Conservation (phyloP, 2,113 vertebrate genomes). For the Ciconia boyciana region DNA sequence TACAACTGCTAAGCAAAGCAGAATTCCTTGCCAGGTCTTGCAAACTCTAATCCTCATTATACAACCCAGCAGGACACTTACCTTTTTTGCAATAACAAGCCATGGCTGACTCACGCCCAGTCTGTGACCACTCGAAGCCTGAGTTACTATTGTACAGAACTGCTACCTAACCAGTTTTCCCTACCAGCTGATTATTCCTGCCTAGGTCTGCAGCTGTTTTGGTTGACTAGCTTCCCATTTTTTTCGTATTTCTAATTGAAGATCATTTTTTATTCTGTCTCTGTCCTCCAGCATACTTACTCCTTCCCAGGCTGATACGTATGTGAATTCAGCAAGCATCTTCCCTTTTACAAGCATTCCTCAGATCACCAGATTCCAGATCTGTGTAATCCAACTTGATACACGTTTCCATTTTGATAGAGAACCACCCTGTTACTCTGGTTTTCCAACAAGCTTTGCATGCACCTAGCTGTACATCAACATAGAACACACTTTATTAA, state of each 20-base stretch:
- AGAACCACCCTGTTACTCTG: neutral
- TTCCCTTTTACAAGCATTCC: neutral
- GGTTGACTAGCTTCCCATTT: neutral
- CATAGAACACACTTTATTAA: neutral
- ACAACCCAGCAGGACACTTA: neutral
- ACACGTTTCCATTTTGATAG: neutral
- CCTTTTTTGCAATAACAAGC: neutral
- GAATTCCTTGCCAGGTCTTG: conserved; percentile 5
- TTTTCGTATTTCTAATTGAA: neutral
- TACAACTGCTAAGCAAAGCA: conserved; percentile 5
- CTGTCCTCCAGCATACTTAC: neutral
- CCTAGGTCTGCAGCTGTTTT: neutral
- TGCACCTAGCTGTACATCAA: neutral
- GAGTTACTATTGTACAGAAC: neutral
- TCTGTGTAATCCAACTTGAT: neutral
- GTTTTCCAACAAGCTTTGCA: neutral
- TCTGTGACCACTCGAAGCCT: neutral
- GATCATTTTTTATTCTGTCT: neutral
- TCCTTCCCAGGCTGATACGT: neutral
- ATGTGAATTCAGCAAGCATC: neutral
- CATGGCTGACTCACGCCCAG: neutral
- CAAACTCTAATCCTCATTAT: neutral
- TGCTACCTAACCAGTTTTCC: conserved; percentile 14
- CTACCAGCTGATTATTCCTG: neutral
- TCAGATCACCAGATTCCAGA: neutral